These are phyloP conservation scores for Erynnis tages DNA, from an alignment of 2,888 invertebrate genomes.

Conservation along the genomic window DNA sequence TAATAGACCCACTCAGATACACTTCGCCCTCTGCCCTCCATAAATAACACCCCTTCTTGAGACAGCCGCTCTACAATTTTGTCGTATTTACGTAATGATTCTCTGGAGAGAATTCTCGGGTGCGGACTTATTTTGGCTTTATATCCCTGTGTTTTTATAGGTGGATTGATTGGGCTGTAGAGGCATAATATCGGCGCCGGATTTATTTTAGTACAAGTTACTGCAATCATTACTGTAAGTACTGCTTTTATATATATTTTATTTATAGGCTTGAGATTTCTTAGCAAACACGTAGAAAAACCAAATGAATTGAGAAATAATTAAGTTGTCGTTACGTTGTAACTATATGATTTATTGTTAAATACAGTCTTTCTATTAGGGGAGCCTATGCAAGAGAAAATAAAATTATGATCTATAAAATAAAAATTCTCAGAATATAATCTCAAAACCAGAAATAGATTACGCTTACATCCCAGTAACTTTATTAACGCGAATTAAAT, in stretches of 20 bases:
- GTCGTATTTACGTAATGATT: conserved; percentile 75
- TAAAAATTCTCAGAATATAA: not conserved
- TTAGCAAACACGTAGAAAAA: too few relatives aligned
- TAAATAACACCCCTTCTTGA: conserved; percentile 74
- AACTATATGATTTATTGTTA: too few relatives aligned
- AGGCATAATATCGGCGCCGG: conserved; percentile 66
- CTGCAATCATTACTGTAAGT: not conserved
- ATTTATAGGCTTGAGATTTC: not conserved
- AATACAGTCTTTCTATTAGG: too few relatives aligned
- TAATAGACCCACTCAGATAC: conserved; percentile 76
- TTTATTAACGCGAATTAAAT: conserved; percentile 28
- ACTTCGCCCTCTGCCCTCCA: conserved; percentile 65
- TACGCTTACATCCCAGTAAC: conserved; percentile 19
- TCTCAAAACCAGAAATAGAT: not conserved
- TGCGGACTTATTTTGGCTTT: conserved; percentile 43
- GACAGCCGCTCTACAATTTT: conserved; percentile 64
- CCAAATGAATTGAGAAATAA: too few relatives aligned
- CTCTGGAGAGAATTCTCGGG: conserved; percentile 57
- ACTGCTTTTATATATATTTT: not conserved
- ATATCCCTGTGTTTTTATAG: conserved; percentile 67
- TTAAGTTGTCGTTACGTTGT: too few relatives aligned
- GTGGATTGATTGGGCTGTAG: conserved; percentile 70
- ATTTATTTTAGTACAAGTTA: conserved; percentile 53
- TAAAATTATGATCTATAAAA: not conserved
- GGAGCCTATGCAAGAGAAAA: too few relatives aligned